Conservation (phyloP, 2,113 vertebrate genomes). For the Tyrannus savana region DNA sequence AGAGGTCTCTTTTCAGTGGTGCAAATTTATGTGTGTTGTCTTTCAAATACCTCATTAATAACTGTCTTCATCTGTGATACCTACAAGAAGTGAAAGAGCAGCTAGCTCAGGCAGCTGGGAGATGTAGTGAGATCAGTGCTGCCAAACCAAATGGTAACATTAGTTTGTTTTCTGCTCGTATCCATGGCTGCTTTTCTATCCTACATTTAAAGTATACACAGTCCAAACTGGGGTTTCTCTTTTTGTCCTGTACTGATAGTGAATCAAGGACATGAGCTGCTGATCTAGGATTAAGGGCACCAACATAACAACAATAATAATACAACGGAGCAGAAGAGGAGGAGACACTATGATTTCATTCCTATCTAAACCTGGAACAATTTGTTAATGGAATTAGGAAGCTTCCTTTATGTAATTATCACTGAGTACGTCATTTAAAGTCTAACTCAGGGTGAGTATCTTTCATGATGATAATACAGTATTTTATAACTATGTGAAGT, state of each 20-base stretch:
- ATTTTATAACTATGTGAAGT: not conserved
- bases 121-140: not conserved
- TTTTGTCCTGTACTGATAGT: not conserved
- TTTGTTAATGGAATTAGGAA: slow-evolving; percentile 42
- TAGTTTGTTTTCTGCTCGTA: not conserved
- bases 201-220: not conserved
- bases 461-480: not conserved
- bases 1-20: not conserved
- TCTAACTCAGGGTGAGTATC: not conserved
- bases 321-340: not conserved
- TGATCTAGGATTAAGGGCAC: not conserved
- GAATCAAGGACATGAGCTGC: not conserved
- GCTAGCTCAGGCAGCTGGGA: not conserved
- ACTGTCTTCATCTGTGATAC: not conserved
- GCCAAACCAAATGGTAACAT: not conserved
- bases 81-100: not conserved
- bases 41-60: not conserved
- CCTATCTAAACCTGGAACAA: not conserved
- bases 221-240: not conserved
- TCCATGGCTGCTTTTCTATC: not conserved
- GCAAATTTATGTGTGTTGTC: not conserved
- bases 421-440: not conserved
- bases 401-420: not conserved
- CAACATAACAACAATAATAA: not conserved
- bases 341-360: not conserved